These are phyloP conservation scores for Agrochola circellaris DNA, from an alignment of 2,888 invertebrate species.

Conservation along the genomic window DNA sequence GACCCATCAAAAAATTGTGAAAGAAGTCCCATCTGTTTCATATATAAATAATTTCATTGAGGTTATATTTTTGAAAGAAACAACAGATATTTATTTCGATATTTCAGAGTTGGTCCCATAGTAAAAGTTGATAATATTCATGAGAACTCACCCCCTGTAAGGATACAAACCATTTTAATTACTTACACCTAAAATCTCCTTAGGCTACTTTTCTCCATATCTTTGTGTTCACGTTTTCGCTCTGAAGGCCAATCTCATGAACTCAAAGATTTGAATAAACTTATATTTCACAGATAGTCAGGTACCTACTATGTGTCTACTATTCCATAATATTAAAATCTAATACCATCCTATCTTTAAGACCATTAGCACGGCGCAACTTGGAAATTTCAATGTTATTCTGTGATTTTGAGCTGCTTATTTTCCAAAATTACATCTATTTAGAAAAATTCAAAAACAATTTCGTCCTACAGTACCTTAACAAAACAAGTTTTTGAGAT, in stretches of 20 bases:
- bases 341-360: not conserved
- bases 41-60: not conserved
- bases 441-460: too few relatives aligned
- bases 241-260: too few relatives aligned
- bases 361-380: not conserved
- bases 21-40: not conserved
- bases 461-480: too few relatives aligned
- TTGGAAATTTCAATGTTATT: too few relatives aligned
- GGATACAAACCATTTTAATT: not conserved
- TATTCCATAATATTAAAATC: not conserved
- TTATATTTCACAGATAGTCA: not conserved
- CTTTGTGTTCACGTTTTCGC: too few relatives aligned
- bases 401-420: too few relatives aligned
- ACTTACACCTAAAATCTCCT: not conserved
- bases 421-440: too few relatives aligned
- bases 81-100: too few relatives aligned
- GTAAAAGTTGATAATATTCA: constrained; percentile 14
- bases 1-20: not conserved
- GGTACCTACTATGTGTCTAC: too few relatives aligned
- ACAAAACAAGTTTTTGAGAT: too few relatives aligned
- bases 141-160: not conserved
- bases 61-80: not conserved
- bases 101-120: not conserved
- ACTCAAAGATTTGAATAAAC: too few relatives aligned
- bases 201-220: too few relatives aligned